A percentile compares a stretch with the other conserved stretches of the same genome.
These are phyloP conservation scores for Entomobrya multifasciata DNA, from an alignment of 2,888 invertebrate species.

Conservation along the genomic window DNA sequence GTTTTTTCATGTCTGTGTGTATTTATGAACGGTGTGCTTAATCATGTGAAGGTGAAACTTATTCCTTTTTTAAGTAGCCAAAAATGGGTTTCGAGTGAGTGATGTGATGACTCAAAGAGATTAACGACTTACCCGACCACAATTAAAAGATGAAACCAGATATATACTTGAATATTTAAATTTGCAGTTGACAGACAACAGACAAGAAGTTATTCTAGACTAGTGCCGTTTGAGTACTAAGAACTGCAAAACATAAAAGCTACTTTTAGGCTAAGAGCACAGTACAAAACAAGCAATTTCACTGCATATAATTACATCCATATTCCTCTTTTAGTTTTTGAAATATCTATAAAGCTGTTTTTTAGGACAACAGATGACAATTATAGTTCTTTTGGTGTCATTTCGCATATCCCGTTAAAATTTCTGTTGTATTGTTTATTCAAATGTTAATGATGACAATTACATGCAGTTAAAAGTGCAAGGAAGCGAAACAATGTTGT, in stretches of 20 bases:
- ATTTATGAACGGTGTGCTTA: too few species aligned
- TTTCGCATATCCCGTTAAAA: not conserved
- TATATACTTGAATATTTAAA: not conserved
- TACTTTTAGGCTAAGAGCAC: too few species aligned
- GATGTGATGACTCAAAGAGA: too few species aligned
- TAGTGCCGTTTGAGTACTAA: too few species aligned
- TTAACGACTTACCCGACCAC: not conserved
- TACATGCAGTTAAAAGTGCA: conserved; percentile 17
- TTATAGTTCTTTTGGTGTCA: conserved; percentile 12
- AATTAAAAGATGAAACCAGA: conserved; percentile 31
- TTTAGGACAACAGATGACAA: conserved; percentile 22
- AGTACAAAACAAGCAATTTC: too few species aligned
- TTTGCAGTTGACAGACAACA: conserved; percentile 1
- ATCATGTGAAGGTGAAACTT: conserved; percentile 47
- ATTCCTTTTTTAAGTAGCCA: conserved; percentile 31
- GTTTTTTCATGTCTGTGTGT: too few species aligned
- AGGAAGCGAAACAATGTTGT: not conserved
- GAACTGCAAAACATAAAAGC: too few species aligned
- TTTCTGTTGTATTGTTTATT: not conserved
- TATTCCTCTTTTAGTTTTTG: too few species aligned
- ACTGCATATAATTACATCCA: too few species aligned
- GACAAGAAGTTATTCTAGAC: conserved; percentile 10
- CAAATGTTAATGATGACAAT: not conserved
- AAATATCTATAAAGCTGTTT: not conserved
- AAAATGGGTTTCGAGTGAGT: conserved; percentile 24